These are phyloP conservation scores for Crypturellus undulatus DNA, from an alignment of 2,113 vertebrate genomes.

Conservation along the genomic window DNA sequence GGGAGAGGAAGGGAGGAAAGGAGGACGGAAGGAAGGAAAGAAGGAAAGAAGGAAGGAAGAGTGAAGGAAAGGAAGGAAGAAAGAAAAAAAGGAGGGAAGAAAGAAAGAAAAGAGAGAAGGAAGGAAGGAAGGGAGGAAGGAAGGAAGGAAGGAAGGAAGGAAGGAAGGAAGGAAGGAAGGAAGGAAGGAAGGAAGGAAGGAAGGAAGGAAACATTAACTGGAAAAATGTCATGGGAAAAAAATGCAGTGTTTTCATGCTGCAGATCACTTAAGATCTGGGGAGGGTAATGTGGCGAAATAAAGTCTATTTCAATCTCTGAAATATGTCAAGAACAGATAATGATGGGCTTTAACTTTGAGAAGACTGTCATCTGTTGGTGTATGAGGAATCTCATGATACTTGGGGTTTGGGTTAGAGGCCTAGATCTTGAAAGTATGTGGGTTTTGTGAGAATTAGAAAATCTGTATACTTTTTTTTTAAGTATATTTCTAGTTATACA, in stretches of 20 bases:
- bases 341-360: not conserved
- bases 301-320: not conserved
- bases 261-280: not conserved
- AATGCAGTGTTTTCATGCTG: not conserved
- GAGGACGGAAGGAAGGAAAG: no score
- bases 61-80: no score
- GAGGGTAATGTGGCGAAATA: not conserved
- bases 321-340: not conserved
- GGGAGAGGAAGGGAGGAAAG: no score
- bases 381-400: not conserved
- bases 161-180: no score
- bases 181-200: not conserved
- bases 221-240: not conserved
- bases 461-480: not conserved
- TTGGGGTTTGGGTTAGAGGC: not conserved
- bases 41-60: not conserved
- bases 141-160: not conserved
- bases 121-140: no score
- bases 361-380: not conserved
- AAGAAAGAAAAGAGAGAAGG: no score
- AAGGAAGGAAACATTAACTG: not conserved
- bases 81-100: no score
- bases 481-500: not conserved
- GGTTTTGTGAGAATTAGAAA: not conserved
- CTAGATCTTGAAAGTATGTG: not conserved